Base-by-base conservation (phyloP, 2,888 invertebrate genomes). In the Noctua comes region DNA sequence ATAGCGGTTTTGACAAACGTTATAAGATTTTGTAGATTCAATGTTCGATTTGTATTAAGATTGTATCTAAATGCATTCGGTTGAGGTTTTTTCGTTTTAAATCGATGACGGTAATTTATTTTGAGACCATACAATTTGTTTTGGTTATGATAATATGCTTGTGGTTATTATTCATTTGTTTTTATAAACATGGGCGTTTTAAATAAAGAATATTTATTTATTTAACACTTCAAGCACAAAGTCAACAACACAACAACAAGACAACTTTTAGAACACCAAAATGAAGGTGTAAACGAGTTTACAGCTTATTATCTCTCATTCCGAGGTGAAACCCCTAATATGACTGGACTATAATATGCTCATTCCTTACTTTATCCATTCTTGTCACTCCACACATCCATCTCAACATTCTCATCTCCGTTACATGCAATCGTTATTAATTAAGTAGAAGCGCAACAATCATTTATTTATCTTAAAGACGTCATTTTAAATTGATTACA, bases 1-100 rank as follows among this genome's bases (percentile, higher is more conserved):
- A 59, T 7, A 59, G 54, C 24, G 24, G 27, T 59, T 75, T 80
- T 73, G 18, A 68, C 31, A 71, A 82, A 84, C 51, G 40, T 57
- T 64, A 51, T 48, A 40, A 71, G 57, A 68, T 65, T 68, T 36
- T 40, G 64, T 36, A 36, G n/a, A 36, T 27, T 36, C 3, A 1
- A 10, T 7, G 21, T 68, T 62, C 2, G 66, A 69, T 51, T 73
- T 73, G 24, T 10, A 43, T 31, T 27, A 31, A 18, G 21, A 24
- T 31, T 40, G 16, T 46, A 21, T 27, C 51, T 24, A 27, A 51
- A 24, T n/a, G 27, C 48, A 43, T 40, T 76, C 13, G 16, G 46
- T 40, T 64, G 31, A n/a, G 27, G 24, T 16, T 66, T 43, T 71
- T 66, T 48, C 16, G 6, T 80, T 51, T 8, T 21, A 36, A 72